These are phyloP conservation scores for Tapirus indicus DNA, from an alignment of 2,797 vertebrate species.

Conservation along the genomic window DNA sequence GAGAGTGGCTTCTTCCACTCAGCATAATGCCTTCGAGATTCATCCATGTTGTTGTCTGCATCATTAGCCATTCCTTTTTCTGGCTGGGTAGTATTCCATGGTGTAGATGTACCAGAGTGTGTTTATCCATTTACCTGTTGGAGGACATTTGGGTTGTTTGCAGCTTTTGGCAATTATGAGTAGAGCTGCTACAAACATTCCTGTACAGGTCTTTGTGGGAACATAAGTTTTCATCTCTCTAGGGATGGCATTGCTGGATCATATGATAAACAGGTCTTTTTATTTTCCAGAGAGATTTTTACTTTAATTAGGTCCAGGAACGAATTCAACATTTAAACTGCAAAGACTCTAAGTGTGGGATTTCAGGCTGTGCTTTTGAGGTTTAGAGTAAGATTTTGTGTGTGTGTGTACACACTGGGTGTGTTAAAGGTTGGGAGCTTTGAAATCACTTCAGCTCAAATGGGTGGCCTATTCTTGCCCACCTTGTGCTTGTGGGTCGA, in stretches of 20 bases:
- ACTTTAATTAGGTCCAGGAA: conserved; percentile 42
- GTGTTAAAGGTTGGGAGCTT: conserved; percentile 11
- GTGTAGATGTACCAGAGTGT: not conserved
- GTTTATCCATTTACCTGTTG: not conserved
- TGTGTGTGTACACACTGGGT: not conserved
- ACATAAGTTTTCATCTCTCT: conserved; percentile 55
- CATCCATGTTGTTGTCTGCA: not conserved
- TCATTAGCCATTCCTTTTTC: not conserved
- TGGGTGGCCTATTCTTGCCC: conserved; percentile 52
- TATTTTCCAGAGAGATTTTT: conserved; percentile 53
- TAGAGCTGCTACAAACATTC: not conserved
- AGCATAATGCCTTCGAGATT: not conserved
- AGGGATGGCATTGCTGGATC: not conserved
- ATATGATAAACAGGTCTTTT: conserved; percentile 33
- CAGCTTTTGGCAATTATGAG: not conserved
- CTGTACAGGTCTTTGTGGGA: conserved; percentile 40
- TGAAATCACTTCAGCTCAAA: conserved; percentile 29
- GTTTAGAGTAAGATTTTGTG: not conserved
- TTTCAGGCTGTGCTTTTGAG: conserved; percentile 57
- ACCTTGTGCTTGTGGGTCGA: conserved; percentile 38
- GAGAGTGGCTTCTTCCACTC: conserved; percentile 51
- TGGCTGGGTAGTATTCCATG: not conserved
- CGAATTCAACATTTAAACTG: conserved; percentile 61
- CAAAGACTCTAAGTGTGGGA: conserved; percentile 58
- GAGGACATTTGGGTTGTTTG: conserved; percentile 10